Evolutionary conservation across 2,113 vertebrate species (phyloP).

Genomic region (Tinamus guttatus): DNA sequence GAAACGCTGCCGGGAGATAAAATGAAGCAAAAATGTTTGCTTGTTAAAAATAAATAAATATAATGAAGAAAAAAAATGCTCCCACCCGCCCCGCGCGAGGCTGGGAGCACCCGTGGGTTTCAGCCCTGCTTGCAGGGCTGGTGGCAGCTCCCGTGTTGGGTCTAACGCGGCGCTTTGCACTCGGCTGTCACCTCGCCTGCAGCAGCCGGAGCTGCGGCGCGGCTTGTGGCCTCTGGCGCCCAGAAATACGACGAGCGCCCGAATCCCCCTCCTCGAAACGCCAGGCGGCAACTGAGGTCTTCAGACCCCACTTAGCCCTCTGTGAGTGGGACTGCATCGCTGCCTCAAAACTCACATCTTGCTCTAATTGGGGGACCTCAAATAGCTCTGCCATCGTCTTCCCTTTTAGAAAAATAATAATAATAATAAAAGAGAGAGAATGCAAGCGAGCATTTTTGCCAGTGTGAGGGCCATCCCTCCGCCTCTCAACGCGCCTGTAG

Average conservation of each 20-base stretch:
- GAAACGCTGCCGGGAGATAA: neutral
- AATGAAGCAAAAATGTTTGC: neutral
- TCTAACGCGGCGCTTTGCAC: neutral
- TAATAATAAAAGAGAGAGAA: neutral
- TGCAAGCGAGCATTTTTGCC: neutral
- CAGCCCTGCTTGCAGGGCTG: neutral
- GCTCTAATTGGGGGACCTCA: slow-evolving; percentile 31
- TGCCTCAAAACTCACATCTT: slow-evolving; percentile 3
- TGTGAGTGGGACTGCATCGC: neutral
- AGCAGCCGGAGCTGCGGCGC: neutral
- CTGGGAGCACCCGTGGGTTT: neutral
- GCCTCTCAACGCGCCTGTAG: neutral
- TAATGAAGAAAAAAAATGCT: neutral
- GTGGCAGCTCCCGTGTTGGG: slow-evolving; percentile 10
- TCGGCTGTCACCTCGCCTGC: neutral
- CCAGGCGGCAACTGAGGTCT: slow-evolving; percentile 23
- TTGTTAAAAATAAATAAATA: neutral
- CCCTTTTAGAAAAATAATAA: neutral
- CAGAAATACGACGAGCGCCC: neutral
- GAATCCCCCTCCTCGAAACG: neutral
- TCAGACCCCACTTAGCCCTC: neutral
- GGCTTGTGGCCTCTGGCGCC: neutral
- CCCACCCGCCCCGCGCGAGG: neutral
- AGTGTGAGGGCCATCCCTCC: neutral
- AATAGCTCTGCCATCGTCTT: neutral